Evolutionary conservation across 2,888 invertebrate genomes (phyloP), one percentile per base, ranked within the genome.

Genomic region (Dicyrtomina minuta): DNA sequence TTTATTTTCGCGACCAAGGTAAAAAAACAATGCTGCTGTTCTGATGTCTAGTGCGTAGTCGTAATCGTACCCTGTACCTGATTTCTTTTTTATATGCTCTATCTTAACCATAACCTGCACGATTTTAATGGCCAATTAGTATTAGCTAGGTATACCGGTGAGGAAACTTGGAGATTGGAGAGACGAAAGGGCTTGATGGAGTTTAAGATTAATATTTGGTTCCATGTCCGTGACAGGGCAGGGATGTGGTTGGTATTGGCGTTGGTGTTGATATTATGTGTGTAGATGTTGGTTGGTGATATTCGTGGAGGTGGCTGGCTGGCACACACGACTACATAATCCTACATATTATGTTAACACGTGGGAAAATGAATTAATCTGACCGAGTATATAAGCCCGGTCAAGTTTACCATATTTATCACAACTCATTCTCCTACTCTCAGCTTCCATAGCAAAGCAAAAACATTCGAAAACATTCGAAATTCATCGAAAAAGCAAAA

Each of bases 391-490:
- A 66, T 33, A 39, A 27, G 20, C 10, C 41, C 10, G 26, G 26
- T 41, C 33, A 66, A 55, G 20, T 33, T 33, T 33, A 33, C 53
- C 15, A 17, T 20, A 15, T 20, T 15, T 33, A 20, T 27, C 27
- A 39, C 15, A 43, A 53, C 24, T 53, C 41, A 51, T 17, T 44
- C 53, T 46, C n/a, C 65, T 6, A 10, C 17, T 39, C 20, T n/a
- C 15, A 15, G 33, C 33, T 33, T 5, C 3, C 33, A n/a, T n/a
- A n/a, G n/a, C n/a, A n/a, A n/a, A n/a, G n/a, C n/a, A n/a, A n/a
- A 33, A 33, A 33, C 33, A 27, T 22, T 64, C 64, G 51, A 44
- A 49, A 49, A 17, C 33, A 41, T 61, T 43, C 41, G 4, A 55
- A 55, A 10, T 22, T 8, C 3, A 33, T 33, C 33, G 4, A 33